A percentile compares a stretch with the other conserved stretches of the same genome.
phyloP scores from a whole-genome alignment of 2,113 vertebrate genomes.

The Lasiurus cinereus region DNA sequence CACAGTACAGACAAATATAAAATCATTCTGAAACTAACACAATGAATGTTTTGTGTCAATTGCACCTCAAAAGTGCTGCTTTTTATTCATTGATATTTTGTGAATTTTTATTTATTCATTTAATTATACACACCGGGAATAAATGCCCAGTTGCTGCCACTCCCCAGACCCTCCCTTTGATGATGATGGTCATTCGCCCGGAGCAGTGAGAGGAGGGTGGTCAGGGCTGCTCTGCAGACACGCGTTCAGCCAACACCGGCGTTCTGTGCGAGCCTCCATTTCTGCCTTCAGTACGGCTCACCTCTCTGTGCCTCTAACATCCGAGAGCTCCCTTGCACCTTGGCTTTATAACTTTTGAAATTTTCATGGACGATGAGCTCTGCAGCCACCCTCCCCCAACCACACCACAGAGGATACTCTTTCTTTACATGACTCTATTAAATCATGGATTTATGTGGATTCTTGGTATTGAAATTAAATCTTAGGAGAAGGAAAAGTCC shows the following conservation, averaged over 20 bases:
- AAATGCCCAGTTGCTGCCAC: not conserved
- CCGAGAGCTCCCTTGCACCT: not conserved
- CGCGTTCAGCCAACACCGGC: no score
- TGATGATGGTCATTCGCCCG: not conserved
- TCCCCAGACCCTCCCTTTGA: not conserved
- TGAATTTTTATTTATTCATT: not conserved
- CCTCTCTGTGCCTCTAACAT: not conserved
- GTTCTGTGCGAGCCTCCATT: not conserved
- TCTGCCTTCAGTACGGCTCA: not conserved
- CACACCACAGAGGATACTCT: not conserved
- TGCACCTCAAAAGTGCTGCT: not conserved
- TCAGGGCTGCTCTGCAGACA: not conserved
- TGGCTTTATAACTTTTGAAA: not conserved
- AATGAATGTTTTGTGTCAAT: not conserved
- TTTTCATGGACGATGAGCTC: not conserved
- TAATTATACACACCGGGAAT: not conserved
- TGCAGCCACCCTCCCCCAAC: not conserved
- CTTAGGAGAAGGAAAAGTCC: not conserved
- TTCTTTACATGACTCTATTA: not conserved
- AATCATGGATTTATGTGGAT: not conserved
- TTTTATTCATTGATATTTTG: not conserved
- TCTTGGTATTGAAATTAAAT: not conserved
- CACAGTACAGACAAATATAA: not conserved
- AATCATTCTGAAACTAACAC: not conserved
- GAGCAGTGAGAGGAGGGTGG: no score